phyloP scores from a whole-genome alignment of 2,113 vertebrate genomes.

The Phasianus colchicus region DNA sequence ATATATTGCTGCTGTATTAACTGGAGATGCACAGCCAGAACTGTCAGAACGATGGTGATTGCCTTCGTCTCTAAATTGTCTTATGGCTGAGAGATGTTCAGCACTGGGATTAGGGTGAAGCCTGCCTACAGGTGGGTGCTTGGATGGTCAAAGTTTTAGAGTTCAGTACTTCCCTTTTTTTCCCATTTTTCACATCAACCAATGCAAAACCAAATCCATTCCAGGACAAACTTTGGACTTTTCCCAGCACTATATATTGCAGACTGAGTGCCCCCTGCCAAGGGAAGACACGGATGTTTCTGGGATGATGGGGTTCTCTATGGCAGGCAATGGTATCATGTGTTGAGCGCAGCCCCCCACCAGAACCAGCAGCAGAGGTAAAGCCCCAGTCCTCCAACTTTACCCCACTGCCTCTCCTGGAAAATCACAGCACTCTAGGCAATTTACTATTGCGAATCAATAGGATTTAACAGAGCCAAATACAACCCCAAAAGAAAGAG shows the following conservation, averaged over 20 bases:
- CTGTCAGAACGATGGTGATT: not conserved
- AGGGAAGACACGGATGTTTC: not conserved
- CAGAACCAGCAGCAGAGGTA: not conserved
- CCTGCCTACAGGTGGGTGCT: not conserved
- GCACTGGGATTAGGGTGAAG: not conserved
- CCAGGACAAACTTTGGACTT: not conserved
- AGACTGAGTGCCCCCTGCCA: not conserved
- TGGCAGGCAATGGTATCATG: too few species aligned
- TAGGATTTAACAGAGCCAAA: conserved; percentile 44
- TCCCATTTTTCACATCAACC: not conserved
- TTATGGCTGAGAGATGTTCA: not conserved
- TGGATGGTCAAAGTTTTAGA: not conserved
- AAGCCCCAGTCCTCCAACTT: not conserved
- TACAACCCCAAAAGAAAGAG: conserved; percentile 1
- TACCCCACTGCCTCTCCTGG: not conserved
- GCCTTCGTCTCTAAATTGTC: not conserved
- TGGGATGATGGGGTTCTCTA: not conserved
- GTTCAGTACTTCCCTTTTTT: not conserved
- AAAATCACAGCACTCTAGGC: conserved; percentile 11
- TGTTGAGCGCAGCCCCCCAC: not conserved
- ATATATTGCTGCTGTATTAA: not conserved
- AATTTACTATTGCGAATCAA: conserved; percentile 37
- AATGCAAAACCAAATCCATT: not conserved
- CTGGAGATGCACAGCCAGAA: not conserved
- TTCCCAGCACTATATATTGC: not conserved